Evolutionary conservation across 2,888 invertebrate genomes (phyloP).

Genomic region (Ligdia adustata): DNA sequence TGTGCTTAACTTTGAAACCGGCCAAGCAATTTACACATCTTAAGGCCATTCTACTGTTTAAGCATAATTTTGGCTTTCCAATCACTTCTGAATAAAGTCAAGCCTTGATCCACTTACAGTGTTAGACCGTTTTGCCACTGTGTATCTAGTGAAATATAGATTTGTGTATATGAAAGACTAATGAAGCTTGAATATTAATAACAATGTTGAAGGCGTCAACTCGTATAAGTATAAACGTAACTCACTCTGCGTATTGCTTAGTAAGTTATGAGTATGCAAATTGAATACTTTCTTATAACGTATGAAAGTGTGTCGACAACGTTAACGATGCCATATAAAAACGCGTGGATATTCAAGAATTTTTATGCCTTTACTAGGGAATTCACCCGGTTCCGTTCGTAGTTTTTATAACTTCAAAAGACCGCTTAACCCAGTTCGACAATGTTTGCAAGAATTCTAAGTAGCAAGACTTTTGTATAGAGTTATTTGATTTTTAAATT

Average conservation of each 20-base stretch:
- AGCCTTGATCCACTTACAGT: slow-evolving; percentile 30
- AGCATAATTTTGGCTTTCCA: slow-evolving; percentile 6
- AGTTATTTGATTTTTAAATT: slow-evolving; percentile 11
- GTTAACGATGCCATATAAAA: slow-evolving; percentile 31
- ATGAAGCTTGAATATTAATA: slow-evolving; percentile 16
- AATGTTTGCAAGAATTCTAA: slow-evolving; percentile 8
- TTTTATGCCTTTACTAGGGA: slow-evolving; percentile 53
- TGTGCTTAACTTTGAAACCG: slow-evolving; percentile 16
- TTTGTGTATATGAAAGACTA: neutral
- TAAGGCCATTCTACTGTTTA: slow-evolving; percentile 10
- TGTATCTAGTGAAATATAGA: neutral
- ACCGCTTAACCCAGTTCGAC: slow-evolving; percentile 54
- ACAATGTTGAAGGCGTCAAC: too few relatives aligned
- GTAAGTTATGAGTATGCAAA: slow-evolving; percentile 30
- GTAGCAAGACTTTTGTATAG: neutral
- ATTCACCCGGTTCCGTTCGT: slow-evolving; percentile 46
- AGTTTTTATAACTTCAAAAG: slow-evolving; percentile 49
- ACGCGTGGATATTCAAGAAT: slow-evolving; percentile 50
- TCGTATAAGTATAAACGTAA: slow-evolving; percentile 9
- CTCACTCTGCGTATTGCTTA: neutral
- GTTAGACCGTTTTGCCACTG: neutral
- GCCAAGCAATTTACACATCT: slow-evolving; percentile 16
- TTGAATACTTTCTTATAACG: slow-evolving; percentile 26
- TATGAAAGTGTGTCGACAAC: slow-evolving; percentile 37
- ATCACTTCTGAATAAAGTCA: slow-evolving; percentile 12